Percentiles rank a stretch among this genome's conserved stretches.
phyloP scores from a whole-genome alignment of 2,113 vertebrate species.

The Tylochromis polylepis region DNA sequence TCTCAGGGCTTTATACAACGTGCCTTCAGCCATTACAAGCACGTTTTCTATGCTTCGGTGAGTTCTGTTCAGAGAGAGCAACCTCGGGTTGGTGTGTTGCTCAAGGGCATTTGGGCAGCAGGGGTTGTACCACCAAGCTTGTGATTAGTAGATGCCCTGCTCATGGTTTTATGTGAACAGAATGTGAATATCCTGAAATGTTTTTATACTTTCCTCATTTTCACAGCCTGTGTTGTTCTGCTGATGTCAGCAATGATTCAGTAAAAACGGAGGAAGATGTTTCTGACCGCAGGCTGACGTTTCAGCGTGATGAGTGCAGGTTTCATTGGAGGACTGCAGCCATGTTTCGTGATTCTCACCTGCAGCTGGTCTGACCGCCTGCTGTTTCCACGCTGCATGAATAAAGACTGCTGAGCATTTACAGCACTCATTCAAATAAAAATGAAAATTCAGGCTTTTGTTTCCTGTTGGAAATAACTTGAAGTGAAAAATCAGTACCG shows the following conservation, averaged over 20 bases:
- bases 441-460: too few relatives aligned
- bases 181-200: too few relatives aligned
- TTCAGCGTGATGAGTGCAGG: not conserved
- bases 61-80: not conserved
- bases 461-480: not conserved
- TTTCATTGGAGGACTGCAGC: too few relatives aligned
- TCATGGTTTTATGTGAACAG: not conserved
- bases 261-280: not conserved
- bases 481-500: not conserved
- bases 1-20: too few relatives aligned
- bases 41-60: not conserved
- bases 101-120: not conserved
- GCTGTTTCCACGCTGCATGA: not conserved
- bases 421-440: not conserved
- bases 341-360: not conserved
- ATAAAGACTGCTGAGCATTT: not conserved
- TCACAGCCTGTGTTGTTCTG: not conserved
- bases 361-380: not conserved
- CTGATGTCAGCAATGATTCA: not conserved
- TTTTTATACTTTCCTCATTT: not conserved
- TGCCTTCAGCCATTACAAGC: not conserved
- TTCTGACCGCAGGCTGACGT: rapidly evolving
- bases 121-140: not conserved
- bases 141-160: not conserved
- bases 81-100: not conserved